Conservation (phyloP, 2,113 vertebrate species). For the Eptatretus burgeri region DNA sequence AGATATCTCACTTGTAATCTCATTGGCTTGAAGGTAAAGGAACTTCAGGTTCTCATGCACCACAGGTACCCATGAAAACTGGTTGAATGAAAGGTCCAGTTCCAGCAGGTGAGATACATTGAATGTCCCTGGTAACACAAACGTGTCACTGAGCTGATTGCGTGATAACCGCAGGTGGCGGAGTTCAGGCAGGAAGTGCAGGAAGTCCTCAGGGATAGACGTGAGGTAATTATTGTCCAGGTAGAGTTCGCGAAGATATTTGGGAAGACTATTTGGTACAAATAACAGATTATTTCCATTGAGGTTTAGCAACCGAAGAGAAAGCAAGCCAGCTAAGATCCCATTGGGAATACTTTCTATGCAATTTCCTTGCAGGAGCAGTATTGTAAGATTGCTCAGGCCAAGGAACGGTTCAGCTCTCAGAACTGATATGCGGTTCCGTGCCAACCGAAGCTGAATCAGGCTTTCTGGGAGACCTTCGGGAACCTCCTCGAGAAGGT, state of each 20-base stretch:
- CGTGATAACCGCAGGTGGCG: constrained; percentile 19
- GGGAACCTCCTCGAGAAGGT: constrained; percentile 19
- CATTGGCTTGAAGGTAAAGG: constrained; percentile 27
- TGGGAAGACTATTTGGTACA: constrained; percentile 19
- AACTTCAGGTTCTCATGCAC: constrained; percentile 22
- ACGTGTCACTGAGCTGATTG: constrained; percentile 15
- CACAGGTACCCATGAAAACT: constrained; percentile 16
- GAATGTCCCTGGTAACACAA: constrained; percentile 14
- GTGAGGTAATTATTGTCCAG: constrained; percentile 20
- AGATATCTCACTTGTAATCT: constrained; percentile 19
- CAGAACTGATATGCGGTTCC: constrained; percentile 22
- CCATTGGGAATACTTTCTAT: constrained; percentile 16
- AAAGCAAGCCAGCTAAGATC: constrained; percentile 14
- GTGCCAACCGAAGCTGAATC: constrained; percentile 21
- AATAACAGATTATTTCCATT: constrained; percentile 18
- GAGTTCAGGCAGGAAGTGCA: constrained; percentile 15
- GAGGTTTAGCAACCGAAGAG: constrained; percentile 21
- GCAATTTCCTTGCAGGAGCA: constrained; percentile 26
- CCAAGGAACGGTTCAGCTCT: constrained; percentile 13
- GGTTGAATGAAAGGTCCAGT: constrained; percentile 28
- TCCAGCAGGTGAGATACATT: constrained; percentile 23
- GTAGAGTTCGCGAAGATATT: constrained; percentile 23
- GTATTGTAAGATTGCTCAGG: constrained; percentile 17
- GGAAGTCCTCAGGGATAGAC: constrained; percentile 14
- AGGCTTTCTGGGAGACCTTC: constrained; percentile 17